These are phyloP conservation scores for Athripsodes cinereus DNA, from an alignment of 2,888 invertebrate genomes.

Conservation along the genomic window DNA sequence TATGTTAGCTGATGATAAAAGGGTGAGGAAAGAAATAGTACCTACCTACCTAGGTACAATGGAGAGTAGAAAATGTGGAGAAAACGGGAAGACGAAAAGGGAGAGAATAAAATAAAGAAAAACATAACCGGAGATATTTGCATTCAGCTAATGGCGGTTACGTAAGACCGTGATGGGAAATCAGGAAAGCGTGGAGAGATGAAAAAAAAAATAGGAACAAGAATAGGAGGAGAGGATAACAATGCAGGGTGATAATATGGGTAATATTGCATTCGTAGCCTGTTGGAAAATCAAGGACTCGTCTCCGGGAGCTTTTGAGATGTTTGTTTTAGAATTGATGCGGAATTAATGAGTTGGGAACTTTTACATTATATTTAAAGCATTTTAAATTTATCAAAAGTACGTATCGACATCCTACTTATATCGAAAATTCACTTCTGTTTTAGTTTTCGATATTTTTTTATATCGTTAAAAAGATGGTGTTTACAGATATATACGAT, in stretches of 20 bases:
- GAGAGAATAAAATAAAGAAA: slow-evolving; percentile 26
- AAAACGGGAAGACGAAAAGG: slow-evolving; percentile 9
- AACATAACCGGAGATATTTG: slow-evolving; percentile 28
- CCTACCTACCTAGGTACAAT: not conserved
- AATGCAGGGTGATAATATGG: not conserved
- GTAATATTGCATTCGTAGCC: not conserved
- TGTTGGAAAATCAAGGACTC: not conserved
- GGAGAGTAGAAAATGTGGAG: not conserved
- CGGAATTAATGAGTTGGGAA: no score
- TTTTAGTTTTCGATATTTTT: no score
- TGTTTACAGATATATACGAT: no score
- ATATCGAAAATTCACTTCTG: no score
- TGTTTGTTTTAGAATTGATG: no score
- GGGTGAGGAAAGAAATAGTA: slow-evolving; percentile 10
- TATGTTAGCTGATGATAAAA: slow-evolving; percentile 21
- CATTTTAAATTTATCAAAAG: no score
- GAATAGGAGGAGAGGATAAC: not conserved
- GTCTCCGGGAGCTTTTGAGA: no score
- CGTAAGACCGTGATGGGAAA: slow-evolving; percentile 15
- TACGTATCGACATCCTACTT: no score
- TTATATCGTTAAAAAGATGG: no score
- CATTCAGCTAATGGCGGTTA: slow-evolving; percentile 27
- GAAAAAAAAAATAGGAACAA: slow-evolving; percentile 7
- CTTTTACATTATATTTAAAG: no score
- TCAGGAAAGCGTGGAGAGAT: slow-evolving; percentile 13